Evolutionary conservation across 2,888 invertebrate genomes (phyloP), one percentile per base, ranked within the genome.

Genomic region (Chromoteleia sp.): DNA sequence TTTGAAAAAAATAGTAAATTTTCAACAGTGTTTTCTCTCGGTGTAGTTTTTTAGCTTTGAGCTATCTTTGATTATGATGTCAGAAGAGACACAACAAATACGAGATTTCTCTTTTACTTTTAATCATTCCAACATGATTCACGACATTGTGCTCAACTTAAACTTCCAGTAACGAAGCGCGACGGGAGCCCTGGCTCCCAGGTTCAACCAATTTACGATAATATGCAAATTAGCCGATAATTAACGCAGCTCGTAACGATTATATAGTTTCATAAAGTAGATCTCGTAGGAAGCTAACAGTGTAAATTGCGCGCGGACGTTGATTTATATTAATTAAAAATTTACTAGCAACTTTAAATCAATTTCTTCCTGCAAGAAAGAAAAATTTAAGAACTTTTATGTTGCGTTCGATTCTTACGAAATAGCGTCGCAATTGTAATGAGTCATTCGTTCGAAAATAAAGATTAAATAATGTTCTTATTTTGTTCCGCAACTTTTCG

Each of bases 221-320:
- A 39, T 74, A 80, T 63, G 56, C 56, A 63, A 70, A 74, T 80
- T 43, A 79, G 45, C 19, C 17, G 39, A 65, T 59, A 65, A 78
- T 78, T 71, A 78, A 65, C 29, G 45, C 50, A 78, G 68, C 65
- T 71, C 65, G 52, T 71, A 71, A 71, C 14, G 30, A 65, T 65
- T 78, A 36, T 73, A 79, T 61, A 79, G 59, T 73, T 79, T 73
- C 68, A 52, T 68, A 54, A 73, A 74, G 54, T 74, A 73, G 67
- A 61, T 59, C 54, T 30, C 39, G 45, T 73, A 79, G 54, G 33
- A 59, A 73, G 36, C 52, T 52, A 59, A 54, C 12, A 19, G 17
- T 50, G 43, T 67, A 19, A 61, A 65, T 25, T 41, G 39, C 21
- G 21, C 7, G 39, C 54, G 17, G 30, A 15, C 17, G 5, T 15